Conservation (phyloP, 2,888 invertebrate genomes). For the Caenorhabditis japonica region DNA sequence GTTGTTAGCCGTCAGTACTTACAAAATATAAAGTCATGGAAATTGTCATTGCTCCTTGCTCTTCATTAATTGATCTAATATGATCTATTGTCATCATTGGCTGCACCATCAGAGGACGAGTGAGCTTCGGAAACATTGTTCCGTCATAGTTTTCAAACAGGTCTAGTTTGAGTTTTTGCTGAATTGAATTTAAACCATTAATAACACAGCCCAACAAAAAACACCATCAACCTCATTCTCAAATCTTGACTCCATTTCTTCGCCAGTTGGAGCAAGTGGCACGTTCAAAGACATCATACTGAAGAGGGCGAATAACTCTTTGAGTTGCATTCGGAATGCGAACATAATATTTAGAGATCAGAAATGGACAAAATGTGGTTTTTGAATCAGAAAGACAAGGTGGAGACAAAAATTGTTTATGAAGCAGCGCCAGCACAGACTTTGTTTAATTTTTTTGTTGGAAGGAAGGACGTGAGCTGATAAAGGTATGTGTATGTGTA, state of each 20-base stretch:
- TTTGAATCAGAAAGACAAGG: neutral
- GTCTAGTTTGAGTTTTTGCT: neutral
- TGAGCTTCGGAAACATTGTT: neutral
- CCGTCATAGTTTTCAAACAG: constrained; percentile 13
- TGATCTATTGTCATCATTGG: constrained; percentile 9
- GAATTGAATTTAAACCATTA: neutral
- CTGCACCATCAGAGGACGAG: neutral
- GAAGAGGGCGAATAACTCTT: neutral
- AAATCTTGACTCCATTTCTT: constrained; percentile 3
- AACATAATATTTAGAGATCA: too few relatives aligned
- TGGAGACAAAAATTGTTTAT: too few relatives aligned
- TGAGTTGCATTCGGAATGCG: neutral
- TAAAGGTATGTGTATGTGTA: neutral
- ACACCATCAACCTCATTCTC: neutral
- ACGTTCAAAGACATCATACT: neutral
- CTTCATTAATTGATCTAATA: constrained; percentile 5
- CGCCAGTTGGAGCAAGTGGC: neutral
- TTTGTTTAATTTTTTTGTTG: too few relatives aligned
- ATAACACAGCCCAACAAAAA: too few relatives aligned
- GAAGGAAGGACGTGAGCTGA: neutral
- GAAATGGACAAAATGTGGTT: neutral
- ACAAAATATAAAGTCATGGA: neutral
- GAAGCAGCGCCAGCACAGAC: too few relatives aligned
- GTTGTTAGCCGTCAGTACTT: too few relatives aligned
- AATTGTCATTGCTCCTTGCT: neutral